Evolutionary conservation across 2,113 vertebrate species (phyloP).

Genomic region (Prietella phreatophila): DNA sequence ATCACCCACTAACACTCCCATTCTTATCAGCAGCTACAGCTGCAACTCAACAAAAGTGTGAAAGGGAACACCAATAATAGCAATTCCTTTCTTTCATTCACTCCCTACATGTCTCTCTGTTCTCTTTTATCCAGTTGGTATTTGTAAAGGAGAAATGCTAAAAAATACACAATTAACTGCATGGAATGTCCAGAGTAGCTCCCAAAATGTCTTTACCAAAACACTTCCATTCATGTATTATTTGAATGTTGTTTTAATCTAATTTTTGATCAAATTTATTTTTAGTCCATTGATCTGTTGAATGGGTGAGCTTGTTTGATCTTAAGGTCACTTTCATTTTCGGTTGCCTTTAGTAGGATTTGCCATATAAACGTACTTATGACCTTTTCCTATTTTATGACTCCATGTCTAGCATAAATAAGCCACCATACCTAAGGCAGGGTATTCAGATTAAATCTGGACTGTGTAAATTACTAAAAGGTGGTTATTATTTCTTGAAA

Average conservation of each 20-base stretch:
- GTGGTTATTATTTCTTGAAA: not conserved
- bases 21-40: conserved; percentile 75
- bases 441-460: not conserved
- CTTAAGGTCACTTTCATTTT: conserved; percentile 6
- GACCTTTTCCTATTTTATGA: conserved; percentile 10
- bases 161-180: conserved; percentile 20
- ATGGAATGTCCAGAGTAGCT: not conserved
- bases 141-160: conserved; percentile 58
- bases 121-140: conserved; percentile 53
- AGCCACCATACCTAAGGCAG: not conserved
- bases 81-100: conserved; percentile 1
- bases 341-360: not conserved
- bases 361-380: conserved; percentile 13
- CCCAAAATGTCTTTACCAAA: not conserved
- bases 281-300: not conserved
- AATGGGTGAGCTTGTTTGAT: not conserved
- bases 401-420: not conserved
- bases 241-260: not conserved
- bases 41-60: conserved; percentile 72
- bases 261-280: not conserved
- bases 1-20: conserved; percentile 61
- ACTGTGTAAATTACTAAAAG: conserved; percentile 15
- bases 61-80: conserved; percentile 63
- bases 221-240: not conserved
- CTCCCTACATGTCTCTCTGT: conserved; percentile 13